These are phyloP conservation scores for Mythimna albipuncta DNA, from an alignment of 2,888 invertebrate species.

Conservation along the genomic window DNA sequence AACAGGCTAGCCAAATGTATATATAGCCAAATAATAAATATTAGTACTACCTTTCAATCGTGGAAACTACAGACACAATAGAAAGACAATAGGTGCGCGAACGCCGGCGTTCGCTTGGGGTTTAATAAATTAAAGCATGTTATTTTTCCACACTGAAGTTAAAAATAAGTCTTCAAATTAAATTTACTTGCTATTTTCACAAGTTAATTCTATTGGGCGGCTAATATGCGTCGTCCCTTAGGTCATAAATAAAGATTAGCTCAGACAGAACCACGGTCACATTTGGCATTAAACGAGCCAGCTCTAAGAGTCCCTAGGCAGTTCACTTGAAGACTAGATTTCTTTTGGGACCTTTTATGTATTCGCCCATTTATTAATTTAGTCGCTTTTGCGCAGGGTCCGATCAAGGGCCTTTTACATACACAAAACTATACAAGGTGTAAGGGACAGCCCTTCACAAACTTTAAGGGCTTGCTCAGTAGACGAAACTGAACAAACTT, in stretches of 20 bases:
- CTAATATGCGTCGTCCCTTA: slow-evolving; percentile 21
- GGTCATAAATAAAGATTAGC: slow-evolving; percentile 41
- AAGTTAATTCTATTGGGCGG: slow-evolving; percentile 20
- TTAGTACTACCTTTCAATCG: no score
- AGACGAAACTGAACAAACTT: no score
- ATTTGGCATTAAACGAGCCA: slow-evolving; percentile 20
- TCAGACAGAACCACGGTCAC: slow-evolving; percentile 2
- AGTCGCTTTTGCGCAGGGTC: neutral
- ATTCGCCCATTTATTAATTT: slow-evolving; percentile 21
- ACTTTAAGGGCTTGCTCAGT: no score
- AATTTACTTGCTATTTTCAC: slow-evolving; percentile 27
- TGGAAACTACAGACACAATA: no score
- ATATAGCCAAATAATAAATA: no score
- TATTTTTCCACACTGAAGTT: neutral
- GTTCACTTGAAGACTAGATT: slow-evolving; percentile 3
- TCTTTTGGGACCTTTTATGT: slow-evolving; percentile 14
- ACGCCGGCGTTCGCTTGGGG: no score
- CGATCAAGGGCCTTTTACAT: no score
- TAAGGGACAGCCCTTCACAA: no score
- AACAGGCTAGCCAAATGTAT: neutral
- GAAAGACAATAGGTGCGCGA: no score
- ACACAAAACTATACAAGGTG: no score
- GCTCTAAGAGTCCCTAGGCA: slow-evolving; percentile 14
- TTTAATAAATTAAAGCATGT: no score
- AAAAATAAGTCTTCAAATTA: slow-evolving; percentile 19